These are phyloP conservation scores for Odocoileus virginianus DNA, from an alignment of 2,113 vertebrate genomes.

Conservation along the genomic window DNA sequence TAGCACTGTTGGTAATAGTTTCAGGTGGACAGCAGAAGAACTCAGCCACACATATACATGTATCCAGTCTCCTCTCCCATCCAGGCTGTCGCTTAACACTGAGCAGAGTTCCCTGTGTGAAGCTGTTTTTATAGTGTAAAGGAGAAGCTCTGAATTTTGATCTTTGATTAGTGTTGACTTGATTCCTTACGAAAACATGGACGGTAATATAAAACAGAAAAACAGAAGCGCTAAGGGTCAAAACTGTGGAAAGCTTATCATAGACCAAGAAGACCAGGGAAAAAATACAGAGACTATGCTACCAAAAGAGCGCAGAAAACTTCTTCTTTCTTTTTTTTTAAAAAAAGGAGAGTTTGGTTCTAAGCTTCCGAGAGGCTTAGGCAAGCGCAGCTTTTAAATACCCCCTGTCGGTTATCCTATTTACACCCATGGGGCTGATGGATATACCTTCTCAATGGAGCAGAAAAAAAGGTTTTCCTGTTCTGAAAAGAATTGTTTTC, in stretches of 20 bases:
- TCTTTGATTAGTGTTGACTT: background rate
- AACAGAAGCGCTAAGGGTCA: background rate
- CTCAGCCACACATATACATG: background rate
- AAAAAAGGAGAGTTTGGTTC: too few species aligned
- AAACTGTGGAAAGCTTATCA: background rate
- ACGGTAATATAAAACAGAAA: background rate
- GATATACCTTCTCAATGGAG: fast-evolving
- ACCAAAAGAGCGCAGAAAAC: background rate
- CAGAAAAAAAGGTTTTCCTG: background rate
- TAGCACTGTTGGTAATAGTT: background rate
- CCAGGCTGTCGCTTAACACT: background rate
- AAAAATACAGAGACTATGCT: fast-evolving
- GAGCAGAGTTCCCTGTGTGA: background rate
- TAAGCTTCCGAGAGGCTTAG: background rate
- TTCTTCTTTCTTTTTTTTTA: too few species aligned
- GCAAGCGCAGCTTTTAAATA: fast-evolving
- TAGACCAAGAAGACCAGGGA: too few species aligned
- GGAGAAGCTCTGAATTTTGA: background rate
- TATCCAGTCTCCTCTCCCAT: background rate
- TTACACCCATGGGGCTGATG: fast-evolving
- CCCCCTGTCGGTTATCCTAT: fast-evolving
- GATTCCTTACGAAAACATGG: background rate
- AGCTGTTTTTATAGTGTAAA: fast-evolving
- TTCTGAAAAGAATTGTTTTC: background rate
- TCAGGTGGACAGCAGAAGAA: background rate